Evolutionary conservation across 2,888 invertebrate genomes (phyloP), one percentile per base, ranked within the genome.

Genomic region (Hartigia nigra): DNA sequence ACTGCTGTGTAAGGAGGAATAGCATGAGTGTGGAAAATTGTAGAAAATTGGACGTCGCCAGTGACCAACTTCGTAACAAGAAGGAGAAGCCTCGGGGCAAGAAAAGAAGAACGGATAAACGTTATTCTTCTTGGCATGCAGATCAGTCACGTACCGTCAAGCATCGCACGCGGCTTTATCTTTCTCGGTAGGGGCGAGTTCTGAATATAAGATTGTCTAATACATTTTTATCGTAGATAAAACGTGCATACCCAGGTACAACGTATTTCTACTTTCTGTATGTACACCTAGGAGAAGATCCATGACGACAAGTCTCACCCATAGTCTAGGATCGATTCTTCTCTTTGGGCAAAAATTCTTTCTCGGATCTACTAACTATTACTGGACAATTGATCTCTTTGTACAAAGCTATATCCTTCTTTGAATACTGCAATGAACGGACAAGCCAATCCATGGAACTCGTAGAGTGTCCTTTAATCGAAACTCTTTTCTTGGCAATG

Each of bases 121-220:
- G 69, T 74, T 74, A 76, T 81, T 85, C 83, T 82, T 79, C 82
- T 79, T 74, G 80, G 81, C 79, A 83, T 83, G 84, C 84, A 85
- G 86, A 87, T 87, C 87, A 80, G 84, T 83, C 87, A 86, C 86
- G 72, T 72, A 72, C 76, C 81, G 76, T 83, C 83, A 81, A 81
- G 83, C 84, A 84, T 83, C 83, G 83, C 78, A 82, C 82, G 77
- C 83, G 82, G 83, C 83, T 87, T 85, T 87, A 87, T 86, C 85
- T 84, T 82, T 81, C 75, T 78, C 37, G 81, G 76, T 77, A 80
- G 81, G 75, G 85, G 81, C 82, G 84, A 81, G 86, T 79, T 83
- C 69, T 86, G 87, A 86, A 87, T 87, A 86, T 84, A 86, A 86
- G 87, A 85, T 85, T 85, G 83, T 77, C 83, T 85, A 86, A 87